These are phyloP conservation scores for Sarcoramphus papa DNA, from an alignment of 2,797 vertebrate species.

Conservation along the genomic window DNA sequence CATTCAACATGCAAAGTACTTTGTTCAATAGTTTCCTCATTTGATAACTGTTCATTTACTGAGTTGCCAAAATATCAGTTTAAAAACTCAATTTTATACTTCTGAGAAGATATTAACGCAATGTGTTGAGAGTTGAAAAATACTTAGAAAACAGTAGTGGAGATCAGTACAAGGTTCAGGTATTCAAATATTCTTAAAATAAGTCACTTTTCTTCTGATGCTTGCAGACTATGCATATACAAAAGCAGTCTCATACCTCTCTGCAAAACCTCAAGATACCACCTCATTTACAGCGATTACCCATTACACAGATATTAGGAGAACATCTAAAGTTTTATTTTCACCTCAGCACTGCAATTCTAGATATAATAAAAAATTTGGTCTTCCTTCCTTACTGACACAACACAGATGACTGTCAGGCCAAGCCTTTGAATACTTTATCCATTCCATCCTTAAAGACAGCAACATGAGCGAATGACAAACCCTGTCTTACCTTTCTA, in stretches of 20 bases:
- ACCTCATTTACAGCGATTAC: not conserved
- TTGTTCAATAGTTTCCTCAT: not conserved
- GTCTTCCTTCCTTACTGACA: not conserved
- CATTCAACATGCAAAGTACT: not conserved
- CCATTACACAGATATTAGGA: not conserved
- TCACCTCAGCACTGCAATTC: not conserved
- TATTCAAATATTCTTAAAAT: not conserved
- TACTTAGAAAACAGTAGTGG: not conserved
- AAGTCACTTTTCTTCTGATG: not conserved
- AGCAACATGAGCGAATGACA: not conserved
- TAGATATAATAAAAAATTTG: not conserved
- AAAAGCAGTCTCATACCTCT: not conserved
- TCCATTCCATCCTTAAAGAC: not conserved
- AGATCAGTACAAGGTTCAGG: not conserved
- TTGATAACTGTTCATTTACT: not conserved
- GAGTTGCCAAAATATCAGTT: not conserved
- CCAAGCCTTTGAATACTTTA: accelerated
- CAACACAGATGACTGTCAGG: not conserved
- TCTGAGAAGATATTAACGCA: not conserved
- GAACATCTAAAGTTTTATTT: not conserved
- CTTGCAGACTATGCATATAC: not conserved
- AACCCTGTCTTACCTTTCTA: not conserved
- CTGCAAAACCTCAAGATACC: not conserved
- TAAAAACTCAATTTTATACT: not conserved
- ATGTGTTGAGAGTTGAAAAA: not conserved